Base-by-base conservation (phyloP, 2,888 invertebrate genomes). In the Ichneumoninae sp. region DNA sequence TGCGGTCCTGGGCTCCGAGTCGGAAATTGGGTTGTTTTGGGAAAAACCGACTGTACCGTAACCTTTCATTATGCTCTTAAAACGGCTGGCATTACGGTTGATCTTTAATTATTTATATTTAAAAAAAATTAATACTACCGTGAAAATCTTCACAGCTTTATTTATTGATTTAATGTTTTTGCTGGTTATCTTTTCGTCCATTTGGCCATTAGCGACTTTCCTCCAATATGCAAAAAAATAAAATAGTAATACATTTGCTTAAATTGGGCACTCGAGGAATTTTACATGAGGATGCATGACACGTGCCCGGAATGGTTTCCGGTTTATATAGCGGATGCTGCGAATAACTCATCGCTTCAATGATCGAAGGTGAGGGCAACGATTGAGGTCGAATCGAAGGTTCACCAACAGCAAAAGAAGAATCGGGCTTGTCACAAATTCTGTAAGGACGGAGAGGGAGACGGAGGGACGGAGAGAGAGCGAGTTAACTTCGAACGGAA, bases 331-430 rank as follows among this genome's bases (percentile, higher is more conserved):
- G 57, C 3, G 22, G 7, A 22, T 22, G 22, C 57, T 57, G 13
- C 4, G 26, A 57, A 57, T 57, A 57, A 13, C 22, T 30, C 1
- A 69, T 52, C n/a, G n/a, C 44, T 52, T 52, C 33, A 22, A 26
- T 57, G 57, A 26, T 57, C 57, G 13, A 13, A 1, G 22, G 57
- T 57, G 52, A 47, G 26, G 13, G 22, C 13, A 8, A 40, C 1
- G 22, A 65, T 62, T 13, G 50, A 62, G 33, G 13, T 40, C 13
- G 19, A 33, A 54, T 76, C 36, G 26, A n/a, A 65, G 22, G 52
- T 66, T 54, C 52, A 76, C 26, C 66, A 66, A 66, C 54, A 22
- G 16, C 22, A 16, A 30, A 76, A 52, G 52, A 33, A 65, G 19
- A 57, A 75, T 52, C 26, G 57, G 26, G 26, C 57, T 57, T 57